phyloP scores from a whole-genome alignment of 2,888 invertebrate genomes.

The Coleophora deauratella region DNA sequence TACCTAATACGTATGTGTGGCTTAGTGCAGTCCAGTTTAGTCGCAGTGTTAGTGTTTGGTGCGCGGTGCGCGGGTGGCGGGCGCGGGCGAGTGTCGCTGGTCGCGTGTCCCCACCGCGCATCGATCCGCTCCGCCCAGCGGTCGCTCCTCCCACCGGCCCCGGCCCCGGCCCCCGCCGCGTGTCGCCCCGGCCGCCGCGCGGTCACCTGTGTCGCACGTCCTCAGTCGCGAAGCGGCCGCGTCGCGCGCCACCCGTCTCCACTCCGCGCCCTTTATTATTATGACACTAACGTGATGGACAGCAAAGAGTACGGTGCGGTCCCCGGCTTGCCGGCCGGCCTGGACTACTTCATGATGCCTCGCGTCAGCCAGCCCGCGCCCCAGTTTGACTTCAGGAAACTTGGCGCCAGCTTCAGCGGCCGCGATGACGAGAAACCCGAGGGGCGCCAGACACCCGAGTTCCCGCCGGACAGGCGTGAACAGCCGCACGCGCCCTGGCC shows the following conservation, averaged over 20 bases:
- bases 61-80: slow-evolving; percentile 28
- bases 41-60: slow-evolving; percentile 50
- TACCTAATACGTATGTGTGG: no score
- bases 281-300: slow-evolving; percentile 71
- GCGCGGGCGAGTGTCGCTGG: slow-evolving; percentile 27
- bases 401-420: slow-evolving; percentile 78
- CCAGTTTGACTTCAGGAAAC: slow-evolving; percentile 89
- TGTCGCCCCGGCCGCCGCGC: slow-evolving; percentile 55
- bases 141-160: slow-evolving; percentile 63
- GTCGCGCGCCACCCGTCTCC: slow-evolving; percentile 73
- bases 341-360: slow-evolving; percentile 72
- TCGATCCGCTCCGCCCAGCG: slow-evolving; percentile 72
- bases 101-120: slow-evolving; percentile 69
- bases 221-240: slow-evolving; percentile 74
- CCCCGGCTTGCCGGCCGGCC: slow-evolving; percentile 62
- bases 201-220: slow-evolving; percentile 75
- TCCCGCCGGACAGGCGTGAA: slow-evolving; percentile 53
- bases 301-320: slow-evolving; percentile 66
- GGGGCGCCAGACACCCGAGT: slow-evolving; percentile 57
- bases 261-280: slow-evolving; percentile 46
- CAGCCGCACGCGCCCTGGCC: slow-evolving; percentile 80
- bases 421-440: slow-evolving; percentile 62
- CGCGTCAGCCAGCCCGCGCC: slow-evolving; percentile 87
- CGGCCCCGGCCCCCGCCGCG: slow-evolving; percentile 29
- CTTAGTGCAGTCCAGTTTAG: no score